Evolutionary conservation across 2,888 invertebrate genomes (phyloP).

Genomic region (Halictus ligatus): DNA sequence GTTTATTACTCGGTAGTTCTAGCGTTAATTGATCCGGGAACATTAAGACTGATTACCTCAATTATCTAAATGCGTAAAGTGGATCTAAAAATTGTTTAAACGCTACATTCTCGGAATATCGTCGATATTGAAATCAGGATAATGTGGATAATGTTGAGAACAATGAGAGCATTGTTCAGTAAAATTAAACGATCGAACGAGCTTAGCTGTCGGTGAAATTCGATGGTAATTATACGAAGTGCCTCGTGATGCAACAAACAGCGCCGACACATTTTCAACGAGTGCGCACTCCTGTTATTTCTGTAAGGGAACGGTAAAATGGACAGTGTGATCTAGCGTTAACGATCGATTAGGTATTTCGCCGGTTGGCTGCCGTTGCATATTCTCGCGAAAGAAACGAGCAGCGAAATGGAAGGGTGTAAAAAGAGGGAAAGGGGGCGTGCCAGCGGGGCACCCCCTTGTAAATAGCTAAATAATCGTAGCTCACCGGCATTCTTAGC

Average conservation of each 20-base stretch:
- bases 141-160: too few species aligned
- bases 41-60: too few species aligned
- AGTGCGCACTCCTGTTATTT: not conserved
- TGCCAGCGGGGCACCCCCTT: not conserved
- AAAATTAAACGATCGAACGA: too few species aligned
- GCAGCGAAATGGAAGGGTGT: not conserved
- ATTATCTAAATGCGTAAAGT: too few species aligned
- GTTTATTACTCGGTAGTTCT: too few species aligned
- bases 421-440: not conserved
- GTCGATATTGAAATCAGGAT: too few species aligned
- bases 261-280: not conserved
- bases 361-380: not conserved
- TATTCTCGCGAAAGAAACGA: not conserved
- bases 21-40: too few species aligned
- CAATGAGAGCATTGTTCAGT: too few species aligned
- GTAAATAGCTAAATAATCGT: constrained; percentile 85
- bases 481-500: constrained; percentile 86
- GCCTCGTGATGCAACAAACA: not conserved
- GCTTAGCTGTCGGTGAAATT: too few species aligned
- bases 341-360: constrained; percentile 4
- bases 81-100: too few species aligned
- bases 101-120: too few species aligned
- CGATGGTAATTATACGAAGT: not conserved
- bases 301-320: not conserved
- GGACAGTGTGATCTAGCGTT: not conserved